Evolutionary conservation across 2,797 vertebrate species (phyloP), one percentile per base, ranked within the genome.

Genomic region (Decapterus maruadsi): DNA sequence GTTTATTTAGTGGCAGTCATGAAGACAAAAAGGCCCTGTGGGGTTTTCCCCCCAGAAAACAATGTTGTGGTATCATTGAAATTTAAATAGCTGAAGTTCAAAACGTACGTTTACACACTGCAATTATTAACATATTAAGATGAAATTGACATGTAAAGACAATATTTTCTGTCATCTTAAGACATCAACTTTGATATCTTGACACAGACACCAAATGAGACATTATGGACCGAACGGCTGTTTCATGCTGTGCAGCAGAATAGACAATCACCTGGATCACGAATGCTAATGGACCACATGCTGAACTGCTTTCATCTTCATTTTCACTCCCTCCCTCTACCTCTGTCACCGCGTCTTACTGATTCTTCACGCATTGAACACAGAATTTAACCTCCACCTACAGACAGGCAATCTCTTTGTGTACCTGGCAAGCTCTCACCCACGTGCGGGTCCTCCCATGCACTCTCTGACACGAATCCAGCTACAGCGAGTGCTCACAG

Each of bases 361-460:
- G 68, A 70, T 58, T 88, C 75, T 73, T 82, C 65, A 56, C 80
- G 81, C 72, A 87, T 85, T 86, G 80, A 85, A 87, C 78, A 74
- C 74, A 77, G 56, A 86, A 81, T 88, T 90, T 87, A 91, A 88
- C 91, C 89, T 91, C 87, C 89, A 83, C 90, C 88, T 84, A 91
- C 90, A 82, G 72, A 86, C 71, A 66, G 76, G 77, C 69, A 75
- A 69, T 88, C 71, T 85, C 66, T 82, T 72, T 89, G 72, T 90
- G 68, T 80, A 89, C 88, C 88, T 88, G 77, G 69, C 71, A 76
- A 64, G 75, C 67, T 77, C 80, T 87, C 87, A 58, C 88, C 89
- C 87, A 86, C 87, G 75, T 50, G 60, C 82, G 46, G 70, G 59
- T 79, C 87, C 84, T 79, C 80, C 75, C 63, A 64, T 85, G 53